These are phyloP conservation scores for Agonopterix arenella DNA, from an alignment of 2,888 invertebrate genomes.

Conservation along the genomic window DNA sequence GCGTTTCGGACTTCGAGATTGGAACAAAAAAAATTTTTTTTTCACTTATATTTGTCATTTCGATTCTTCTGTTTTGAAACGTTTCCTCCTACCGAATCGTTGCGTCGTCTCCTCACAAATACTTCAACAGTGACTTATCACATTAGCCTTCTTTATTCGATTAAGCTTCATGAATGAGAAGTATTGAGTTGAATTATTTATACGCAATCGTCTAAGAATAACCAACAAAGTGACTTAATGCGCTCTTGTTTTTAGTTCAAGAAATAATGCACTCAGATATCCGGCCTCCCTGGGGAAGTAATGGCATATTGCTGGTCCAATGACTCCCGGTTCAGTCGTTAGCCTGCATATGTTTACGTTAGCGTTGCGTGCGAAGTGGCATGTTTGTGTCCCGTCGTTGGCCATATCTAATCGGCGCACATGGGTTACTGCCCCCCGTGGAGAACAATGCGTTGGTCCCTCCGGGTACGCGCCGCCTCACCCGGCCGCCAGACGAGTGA, in stretches of 20 bases:
- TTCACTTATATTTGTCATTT: no score
- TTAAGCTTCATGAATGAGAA: not conserved
- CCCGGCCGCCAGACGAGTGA: constrained; percentile 3
- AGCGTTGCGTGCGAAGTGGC: constrained; percentile 12
- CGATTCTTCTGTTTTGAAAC: no score
- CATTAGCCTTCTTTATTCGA: not conserved
- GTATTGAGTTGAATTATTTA: not conserved
- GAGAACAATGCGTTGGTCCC: constrained; percentile 74
- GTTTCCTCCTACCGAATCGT: no score
- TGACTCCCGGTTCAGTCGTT: not conserved
- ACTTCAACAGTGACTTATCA: not conserved
- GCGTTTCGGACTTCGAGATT: not conserved
- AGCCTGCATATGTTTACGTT: constrained; percentile 18
- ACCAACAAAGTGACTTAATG: no score
- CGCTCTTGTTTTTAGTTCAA: not conserved
- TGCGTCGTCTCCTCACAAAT: no score
- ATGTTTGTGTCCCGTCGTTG: constrained; percentile 31
- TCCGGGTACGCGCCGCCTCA: not conserved
- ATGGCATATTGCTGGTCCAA: not conserved
- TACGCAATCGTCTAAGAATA: no score
- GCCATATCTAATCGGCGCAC: constrained; percentile 67
- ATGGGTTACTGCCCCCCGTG: constrained; percentile 72
- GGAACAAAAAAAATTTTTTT: no score
- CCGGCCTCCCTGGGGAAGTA: not conserved
- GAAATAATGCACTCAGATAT: not conserved